Evolutionary conservation across 53 echinoderm and acorn worm genomes (phyloP), one percentile per base, ranked within the genome.

Genomic region (Holothuria scabra): DNA sequence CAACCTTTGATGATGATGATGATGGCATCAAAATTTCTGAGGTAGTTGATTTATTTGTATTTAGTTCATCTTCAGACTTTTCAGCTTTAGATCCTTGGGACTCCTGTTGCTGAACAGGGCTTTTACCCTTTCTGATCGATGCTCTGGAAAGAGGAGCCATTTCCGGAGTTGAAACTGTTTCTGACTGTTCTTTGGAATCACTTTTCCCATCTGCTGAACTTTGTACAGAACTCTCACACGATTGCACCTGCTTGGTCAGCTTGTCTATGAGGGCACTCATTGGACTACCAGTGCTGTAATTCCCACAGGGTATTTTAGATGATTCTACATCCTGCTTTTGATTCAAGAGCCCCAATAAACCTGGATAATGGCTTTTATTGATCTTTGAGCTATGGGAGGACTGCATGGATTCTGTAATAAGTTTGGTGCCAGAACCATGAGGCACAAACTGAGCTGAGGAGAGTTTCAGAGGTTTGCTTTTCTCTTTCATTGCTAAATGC

Each of bases 401-500:
- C 56, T 81, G 60, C 65, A 81, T 81, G 16, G 82, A 44, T 41
- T 81, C 82, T n/a, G 82, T 81, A 48, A 81, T 48, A 25, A 81
- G 65, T 34, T 81, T 81, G 11, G 82, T 81, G 33, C 82, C 82
- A 32, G 82, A 81, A 2, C 82, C 82, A 38, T 61, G 65, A 10
- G 82, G 62, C 8, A 81, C 64, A 64, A 81, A 61, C 82, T 81
- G 82, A 14, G 82, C 82, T 22, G 82, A 81, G 35, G 82, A 81
- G 37, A 81, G 65, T 24, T 81, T 81, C 60, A 81, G 65, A 6
- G 82, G 82, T 48, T 81, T 81, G 63, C 82, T 81, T 10, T 81
- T 81, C 65, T 81, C 62, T 64, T 64, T 81, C 62, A 89, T 68
- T 5, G 34, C 56, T 28, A 78, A 79, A 70, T 89, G 84, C 32